Conservation (phyloP, 2,888 invertebrate species). For the Mayetiola destructor region DNA sequence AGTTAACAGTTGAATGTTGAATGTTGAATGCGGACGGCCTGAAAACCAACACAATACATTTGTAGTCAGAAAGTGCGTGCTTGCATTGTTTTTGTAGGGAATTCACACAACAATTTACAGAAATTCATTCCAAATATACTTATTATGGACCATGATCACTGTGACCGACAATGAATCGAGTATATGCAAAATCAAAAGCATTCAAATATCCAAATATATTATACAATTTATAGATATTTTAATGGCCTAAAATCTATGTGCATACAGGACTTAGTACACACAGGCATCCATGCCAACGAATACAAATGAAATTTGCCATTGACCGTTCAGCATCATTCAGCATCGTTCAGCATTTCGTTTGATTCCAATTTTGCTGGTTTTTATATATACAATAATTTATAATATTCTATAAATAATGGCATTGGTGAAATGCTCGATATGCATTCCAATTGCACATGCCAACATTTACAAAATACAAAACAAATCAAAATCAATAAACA, state of each 20-base stretch:
- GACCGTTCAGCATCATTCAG: no score
- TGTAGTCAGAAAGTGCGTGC: background rate
- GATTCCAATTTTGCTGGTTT: no score
- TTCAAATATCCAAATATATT: background rate
- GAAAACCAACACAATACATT: background rate
- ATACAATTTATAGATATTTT: slow-evolving; percentile 5
- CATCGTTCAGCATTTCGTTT: no score
- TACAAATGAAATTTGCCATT: slow-evolving; percentile 1
- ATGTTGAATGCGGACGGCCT: background rate
- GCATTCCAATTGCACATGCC: no score
- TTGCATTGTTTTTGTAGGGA: background rate
- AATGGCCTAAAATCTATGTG: background rate
- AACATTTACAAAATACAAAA: background rate
- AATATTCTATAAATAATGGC: no score
- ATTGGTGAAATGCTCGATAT: no score
- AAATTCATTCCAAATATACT: no score
- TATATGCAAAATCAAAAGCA: background rate
- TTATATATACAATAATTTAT: no score
- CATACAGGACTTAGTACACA: background rate
- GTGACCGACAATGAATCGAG: background rate
- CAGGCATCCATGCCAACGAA: background rate
- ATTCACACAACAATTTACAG: no score
- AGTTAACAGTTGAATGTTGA: background rate
- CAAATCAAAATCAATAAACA: no score
- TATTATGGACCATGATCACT: background rate